phyloP scores from a whole-genome alignment of 2,113 vertebrate genomes.

The Xiphophorus couchianus region DNA sequence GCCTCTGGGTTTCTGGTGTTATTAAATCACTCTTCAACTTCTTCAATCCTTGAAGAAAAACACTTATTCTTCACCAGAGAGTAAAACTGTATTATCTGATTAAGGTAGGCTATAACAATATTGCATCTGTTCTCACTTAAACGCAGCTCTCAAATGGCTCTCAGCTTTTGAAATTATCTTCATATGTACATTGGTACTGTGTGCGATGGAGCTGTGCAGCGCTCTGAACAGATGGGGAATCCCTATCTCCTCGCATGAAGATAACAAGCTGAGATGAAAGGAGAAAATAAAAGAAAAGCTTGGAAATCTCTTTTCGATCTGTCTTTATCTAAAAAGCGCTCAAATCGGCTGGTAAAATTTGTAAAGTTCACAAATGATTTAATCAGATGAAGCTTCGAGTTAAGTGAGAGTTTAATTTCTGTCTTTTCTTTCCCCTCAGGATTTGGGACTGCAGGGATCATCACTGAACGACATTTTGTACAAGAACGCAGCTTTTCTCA shows the following conservation, averaged over 20 bases:
- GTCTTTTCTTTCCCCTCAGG: conserved; percentile 70
- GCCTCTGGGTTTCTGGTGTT: conserved; percentile 31
- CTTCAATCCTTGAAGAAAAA: conserved; percentile 16
- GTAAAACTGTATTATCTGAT: conserved; percentile 10
- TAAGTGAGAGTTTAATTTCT: not conserved
- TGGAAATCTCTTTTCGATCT: conserved; percentile 31
- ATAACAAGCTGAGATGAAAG: conserved; percentile 38
- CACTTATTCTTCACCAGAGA: not conserved
- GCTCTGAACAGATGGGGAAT: conserved; percentile 10
- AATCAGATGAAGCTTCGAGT: not conserved
- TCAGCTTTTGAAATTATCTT: not conserved
- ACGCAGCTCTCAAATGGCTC: not conserved
- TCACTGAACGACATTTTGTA: conserved; percentile 90
- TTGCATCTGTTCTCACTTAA: not conserved
- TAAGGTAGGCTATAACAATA: not conserved
- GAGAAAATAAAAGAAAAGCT: conserved; percentile 22
- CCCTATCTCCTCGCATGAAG: conserved; percentile 23
- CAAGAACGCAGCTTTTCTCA: conserved; percentile 88
- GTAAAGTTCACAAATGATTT: conserved; percentile 4
- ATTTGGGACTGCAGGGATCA: conserved; percentile 88
- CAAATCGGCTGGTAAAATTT: conserved; percentile 31
- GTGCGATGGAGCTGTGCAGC: not conserved
- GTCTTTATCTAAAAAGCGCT: conserved; percentile 33
- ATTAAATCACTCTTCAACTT: conserved; percentile 35
- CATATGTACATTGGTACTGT: not conserved